A percentile compares a stretch with the other conserved stretches of the same genome.
phyloP scores from a whole-genome alignment of 1,140 invertebrate species.

The Luehdorfia chinensis region DNA sequence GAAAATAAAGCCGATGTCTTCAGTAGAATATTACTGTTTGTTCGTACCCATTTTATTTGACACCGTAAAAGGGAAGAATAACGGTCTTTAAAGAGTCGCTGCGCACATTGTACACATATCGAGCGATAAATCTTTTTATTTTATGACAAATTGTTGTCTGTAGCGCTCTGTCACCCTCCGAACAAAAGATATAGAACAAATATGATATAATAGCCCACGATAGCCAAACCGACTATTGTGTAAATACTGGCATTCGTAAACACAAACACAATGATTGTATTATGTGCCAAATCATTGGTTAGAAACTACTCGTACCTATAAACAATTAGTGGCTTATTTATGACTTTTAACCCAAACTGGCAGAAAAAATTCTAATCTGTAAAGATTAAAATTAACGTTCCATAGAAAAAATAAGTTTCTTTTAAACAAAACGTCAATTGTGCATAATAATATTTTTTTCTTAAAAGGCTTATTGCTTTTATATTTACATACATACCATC shows the following conservation, averaged over 20 bases:
- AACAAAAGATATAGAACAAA: conserved; percentile 71
- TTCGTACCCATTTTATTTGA: conserved; percentile 66
- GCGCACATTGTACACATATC: conserved; percentile 47
- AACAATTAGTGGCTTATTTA: conserved; percentile 46
- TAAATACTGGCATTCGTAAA: conserved; percentile 49
- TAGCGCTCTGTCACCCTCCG: conserved; percentile 49
- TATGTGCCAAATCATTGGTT: conserved; percentile 34
- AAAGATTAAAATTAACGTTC: too few species aligned
- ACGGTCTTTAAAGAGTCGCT: conserved; percentile 64
- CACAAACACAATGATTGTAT: conserved; percentile 54
- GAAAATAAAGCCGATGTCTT: too few species aligned
- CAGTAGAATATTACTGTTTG: conserved; percentile 56
- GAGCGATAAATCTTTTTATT: conserved; percentile 74
- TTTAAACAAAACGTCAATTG: not conserved
- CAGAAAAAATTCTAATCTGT: too few species aligned
- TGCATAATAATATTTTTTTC: too few species aligned
- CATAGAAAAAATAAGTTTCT: conserved; percentile 15
- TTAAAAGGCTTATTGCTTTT: too few species aligned
- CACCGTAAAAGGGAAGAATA: conserved; percentile 68
- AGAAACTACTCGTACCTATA: conserved; percentile 42
- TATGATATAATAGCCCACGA: conserved; percentile 58
- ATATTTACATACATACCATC: too few species aligned
- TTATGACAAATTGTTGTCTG: conserved; percentile 75
- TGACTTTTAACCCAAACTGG: conserved; percentile 23
- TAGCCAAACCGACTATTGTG: conserved; percentile 52